Conservation (phyloP, 2,888 invertebrate genomes). For the Myopa tessellatipennis region DNA sequence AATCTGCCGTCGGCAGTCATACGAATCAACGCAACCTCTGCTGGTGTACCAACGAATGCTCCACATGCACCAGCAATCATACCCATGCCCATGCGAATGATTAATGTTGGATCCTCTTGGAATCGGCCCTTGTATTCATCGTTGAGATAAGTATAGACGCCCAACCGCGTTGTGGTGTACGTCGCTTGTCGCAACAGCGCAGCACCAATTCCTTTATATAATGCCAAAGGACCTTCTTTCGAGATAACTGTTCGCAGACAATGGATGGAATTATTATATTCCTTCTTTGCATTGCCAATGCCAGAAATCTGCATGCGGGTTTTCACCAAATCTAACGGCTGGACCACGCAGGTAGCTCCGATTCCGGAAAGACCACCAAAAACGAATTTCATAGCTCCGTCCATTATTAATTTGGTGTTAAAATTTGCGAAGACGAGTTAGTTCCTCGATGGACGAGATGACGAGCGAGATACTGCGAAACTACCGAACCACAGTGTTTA, state of each 20-base stretch:
- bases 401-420: constrained; percentile 16
- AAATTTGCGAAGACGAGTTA: not conserved
- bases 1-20: constrained; percentile 99
- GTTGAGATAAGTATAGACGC: constrained; percentile 91
- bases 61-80: constrained; percentile 81
- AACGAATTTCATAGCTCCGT: constrained; percentile 74
- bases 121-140: constrained; percentile 77
- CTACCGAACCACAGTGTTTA: constrained; percentile 12
- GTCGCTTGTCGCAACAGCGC: constrained; percentile 95
- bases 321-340: constrained; percentile 96
- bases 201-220: constrained; percentile 93
- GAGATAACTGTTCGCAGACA: constrained; percentile 82
- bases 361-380: constrained; percentile 89
- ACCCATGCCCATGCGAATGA: constrained; percentile 84
- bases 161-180: constrained; percentile 96
- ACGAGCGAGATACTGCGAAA: constrained; percentile 15
- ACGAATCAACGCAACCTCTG: constrained; percentile 94
- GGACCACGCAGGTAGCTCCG: constrained; percentile 94
- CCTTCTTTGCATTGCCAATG: constrained; percentile 68
- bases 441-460: constrained; percentile 1
- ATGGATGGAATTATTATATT: constrained; percentile 83
- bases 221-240: constrained; percentile 85
- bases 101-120: constrained; percentile 81
- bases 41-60: constrained; percentile 95
- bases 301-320: constrained; percentile 93